These are phyloP conservation scores for Pluvialis apricaria DNA, from an alignment of 2,113 vertebrate species.

Conservation along the genomic window DNA sequence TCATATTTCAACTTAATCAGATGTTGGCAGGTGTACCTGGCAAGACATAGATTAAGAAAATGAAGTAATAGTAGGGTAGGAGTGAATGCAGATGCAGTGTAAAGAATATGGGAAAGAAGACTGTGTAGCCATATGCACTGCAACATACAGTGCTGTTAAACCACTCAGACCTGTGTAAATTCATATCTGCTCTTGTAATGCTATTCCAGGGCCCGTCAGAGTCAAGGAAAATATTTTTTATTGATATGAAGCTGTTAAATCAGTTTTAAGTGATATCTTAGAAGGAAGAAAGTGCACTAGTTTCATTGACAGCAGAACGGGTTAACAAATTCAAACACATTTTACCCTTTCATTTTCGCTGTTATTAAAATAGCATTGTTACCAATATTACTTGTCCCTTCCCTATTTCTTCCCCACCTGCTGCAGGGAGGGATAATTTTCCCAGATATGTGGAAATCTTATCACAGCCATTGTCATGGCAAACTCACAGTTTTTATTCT, in stretches of 20 bases:
- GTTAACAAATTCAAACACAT: background rate
- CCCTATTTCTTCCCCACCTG: background rate
- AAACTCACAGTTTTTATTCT: background rate
- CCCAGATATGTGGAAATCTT: background rate
- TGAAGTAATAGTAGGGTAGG: background rate
- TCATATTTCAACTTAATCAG: background rate
- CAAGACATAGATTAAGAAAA: background rate
- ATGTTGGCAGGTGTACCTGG: background rate
- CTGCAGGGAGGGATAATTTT: background rate
- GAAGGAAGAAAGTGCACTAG: background rate
- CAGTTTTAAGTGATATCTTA: background rate
- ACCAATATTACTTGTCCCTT: background rate
- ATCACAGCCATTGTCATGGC: background rate
- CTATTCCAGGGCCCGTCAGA: background rate
- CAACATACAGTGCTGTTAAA: rapidly evolving
- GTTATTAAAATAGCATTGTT: background rate
- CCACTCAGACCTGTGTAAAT: background rate
- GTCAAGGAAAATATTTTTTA: background rate
- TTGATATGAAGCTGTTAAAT: background rate
- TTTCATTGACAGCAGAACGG: background rate
- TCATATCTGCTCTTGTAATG: background rate
- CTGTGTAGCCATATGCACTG: background rate
- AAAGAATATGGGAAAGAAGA: background rate
- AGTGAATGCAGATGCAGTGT: background rate
- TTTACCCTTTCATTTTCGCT: background rate